Percentiles rank a stretch among this genome's conserved stretches.
phyloP scores from a whole-genome alignment of 2,113 vertebrate species.

The Lycaon pictus region DNA sequence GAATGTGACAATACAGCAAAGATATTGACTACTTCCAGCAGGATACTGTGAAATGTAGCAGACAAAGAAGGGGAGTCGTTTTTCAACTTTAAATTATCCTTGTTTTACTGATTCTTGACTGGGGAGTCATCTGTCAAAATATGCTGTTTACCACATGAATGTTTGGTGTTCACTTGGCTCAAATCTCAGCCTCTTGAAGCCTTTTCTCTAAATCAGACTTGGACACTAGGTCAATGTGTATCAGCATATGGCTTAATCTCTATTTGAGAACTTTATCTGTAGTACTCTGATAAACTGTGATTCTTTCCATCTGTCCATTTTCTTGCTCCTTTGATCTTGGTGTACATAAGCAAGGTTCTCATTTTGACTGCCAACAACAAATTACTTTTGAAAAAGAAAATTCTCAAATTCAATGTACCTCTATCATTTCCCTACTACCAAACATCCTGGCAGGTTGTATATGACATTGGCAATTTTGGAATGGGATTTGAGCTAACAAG shows the following conservation, averaged over 20 bases:
- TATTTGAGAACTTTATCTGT: background rate
- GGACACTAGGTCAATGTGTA: slow-evolving; percentile 17
- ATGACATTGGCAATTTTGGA: background rate
- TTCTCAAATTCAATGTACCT: background rate
- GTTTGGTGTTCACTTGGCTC: background rate
- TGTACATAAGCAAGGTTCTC: slow-evolving; percentile 25
- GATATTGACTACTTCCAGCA: background rate
- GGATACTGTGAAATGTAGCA: background rate
- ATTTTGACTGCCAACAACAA: slow-evolving; percentile 33
- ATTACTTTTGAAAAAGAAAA: slow-evolving; percentile 56
- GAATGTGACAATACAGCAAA: slow-evolving; percentile 7
- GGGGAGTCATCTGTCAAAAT: slow-evolving; percentile 42
- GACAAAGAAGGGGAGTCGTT: background rate
- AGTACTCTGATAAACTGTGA: slow-evolving; percentile 49
- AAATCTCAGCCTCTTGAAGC: background rate
- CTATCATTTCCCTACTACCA: background rate
- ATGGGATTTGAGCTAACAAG: background rate
- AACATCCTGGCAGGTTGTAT: background rate
- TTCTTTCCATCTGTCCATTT: slow-evolving; percentile 48
- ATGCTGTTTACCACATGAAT: background rate
- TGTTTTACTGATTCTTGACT: background rate
- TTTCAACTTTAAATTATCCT: background rate
- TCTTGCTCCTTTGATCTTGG: slow-evolving; percentile 5
- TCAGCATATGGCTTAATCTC: slow-evolving; percentile 56
- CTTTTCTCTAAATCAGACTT: slow-evolving; percentile 1